phyloP scores from a whole-genome alignment of 1,140 invertebrate species.

The Ceratina japonica region DNA sequence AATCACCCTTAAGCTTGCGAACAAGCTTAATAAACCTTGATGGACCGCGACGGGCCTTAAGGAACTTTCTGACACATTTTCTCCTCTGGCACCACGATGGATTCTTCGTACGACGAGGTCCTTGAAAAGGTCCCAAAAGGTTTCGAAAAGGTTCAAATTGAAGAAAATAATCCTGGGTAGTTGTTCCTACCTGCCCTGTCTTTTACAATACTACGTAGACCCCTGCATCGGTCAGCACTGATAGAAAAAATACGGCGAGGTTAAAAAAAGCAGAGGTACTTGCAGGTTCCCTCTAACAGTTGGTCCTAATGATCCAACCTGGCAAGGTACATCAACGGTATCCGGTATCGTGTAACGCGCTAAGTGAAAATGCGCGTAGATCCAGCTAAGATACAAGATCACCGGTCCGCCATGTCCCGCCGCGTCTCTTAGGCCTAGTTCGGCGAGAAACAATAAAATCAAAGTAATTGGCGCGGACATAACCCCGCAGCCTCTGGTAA shows the following conservation, averaged over 20 bases:
- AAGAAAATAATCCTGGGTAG: not conserved
- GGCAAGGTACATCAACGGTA: constrained; percentile 53
- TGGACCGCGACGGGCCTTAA: no score
- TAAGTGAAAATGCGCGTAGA: constrained; percentile 79
- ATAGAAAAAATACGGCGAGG: constrained; percentile 45
- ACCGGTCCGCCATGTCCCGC: constrained; percentile 3
- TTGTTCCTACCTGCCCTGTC: constrained; percentile 16
- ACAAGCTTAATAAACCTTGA: not conserved
- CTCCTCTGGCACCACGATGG: not conserved
- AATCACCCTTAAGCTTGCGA: not conserved
- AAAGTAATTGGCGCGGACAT: constrained; percentile 34
- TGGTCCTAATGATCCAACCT: constrained; percentile 75
- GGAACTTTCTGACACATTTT: no score
- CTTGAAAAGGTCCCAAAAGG: not conserved
- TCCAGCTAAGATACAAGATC: constrained; percentile 70
- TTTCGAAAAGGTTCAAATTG: not conserved
- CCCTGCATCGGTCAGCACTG: not conserved
- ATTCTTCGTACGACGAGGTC: constrained; percentile 1
- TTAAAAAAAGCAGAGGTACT: constrained; percentile 58
- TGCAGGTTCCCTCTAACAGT: constrained; percentile 64
- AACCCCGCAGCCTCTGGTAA: constrained; percentile 39
- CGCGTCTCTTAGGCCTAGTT: constrained; percentile 20
- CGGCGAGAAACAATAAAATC: constrained; percentile 55
- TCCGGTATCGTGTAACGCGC: constrained; percentile 76
- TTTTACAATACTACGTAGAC: constrained; percentile 16